A percentile compares a stretch with the other conserved stretches of the same genome.
phyloP scores from a whole-genome alignment of 2,113 vertebrate species.

The Macrotus californicus region DNA sequence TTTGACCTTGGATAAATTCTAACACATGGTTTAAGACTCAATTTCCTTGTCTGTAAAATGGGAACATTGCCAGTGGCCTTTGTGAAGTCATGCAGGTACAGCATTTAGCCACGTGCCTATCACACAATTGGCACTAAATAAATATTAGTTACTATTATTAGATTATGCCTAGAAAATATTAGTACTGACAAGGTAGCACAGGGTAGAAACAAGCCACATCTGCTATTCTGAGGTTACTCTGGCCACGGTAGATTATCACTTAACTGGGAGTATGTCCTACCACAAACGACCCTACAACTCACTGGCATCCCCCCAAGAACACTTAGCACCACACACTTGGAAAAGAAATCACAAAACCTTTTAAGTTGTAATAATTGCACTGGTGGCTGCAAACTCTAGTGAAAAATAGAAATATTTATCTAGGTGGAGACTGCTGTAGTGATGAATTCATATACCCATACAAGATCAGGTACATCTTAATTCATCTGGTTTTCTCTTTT shows the following conservation, averaged over 20 bases:
- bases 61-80: background rate
- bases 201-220: background rate
- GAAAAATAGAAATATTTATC: conserved; percentile 53
- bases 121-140: background rate
- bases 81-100: background rate
- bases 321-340: conserved; percentile 25
- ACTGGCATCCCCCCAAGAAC: conserved; percentile 18
- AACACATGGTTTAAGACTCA: background rate
- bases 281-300: background rate
- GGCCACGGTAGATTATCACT: background rate
- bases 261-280: conserved; percentile 1
- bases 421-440: conserved; percentile 23
- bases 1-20: background rate
- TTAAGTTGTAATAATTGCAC: conserved; percentile 41
- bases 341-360: conserved; percentile 48
- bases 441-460: conserved; percentile 3
- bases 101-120: background rate
- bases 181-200: background rate
- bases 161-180: background rate
- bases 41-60: conserved; percentile 13
- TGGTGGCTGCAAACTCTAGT: conserved; percentile 36
- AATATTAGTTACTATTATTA: conserved; percentile 30
- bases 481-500: conserved; percentile 10
- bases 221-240: conserved; percentile 40
- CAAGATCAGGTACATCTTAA: conserved; percentile 27